Conservation (phyloP, 2,113 vertebrate species). For the Poeciliopsis retropinna region DNA sequence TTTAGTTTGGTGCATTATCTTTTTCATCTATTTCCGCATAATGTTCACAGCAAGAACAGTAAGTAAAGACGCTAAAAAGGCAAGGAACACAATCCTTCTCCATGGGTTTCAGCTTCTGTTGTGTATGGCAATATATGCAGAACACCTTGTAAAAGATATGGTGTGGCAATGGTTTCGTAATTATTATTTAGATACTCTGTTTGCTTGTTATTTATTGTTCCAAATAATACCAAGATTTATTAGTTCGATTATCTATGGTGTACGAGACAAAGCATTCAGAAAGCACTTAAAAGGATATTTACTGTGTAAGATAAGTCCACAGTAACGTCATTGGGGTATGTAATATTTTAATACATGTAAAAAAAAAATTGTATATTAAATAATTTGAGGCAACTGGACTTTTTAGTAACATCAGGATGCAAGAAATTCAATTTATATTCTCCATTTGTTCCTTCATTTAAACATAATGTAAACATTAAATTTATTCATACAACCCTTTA, state of each 20-base stretch:
- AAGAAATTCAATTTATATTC: no score
- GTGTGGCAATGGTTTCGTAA: slow-evolving; percentile 42
- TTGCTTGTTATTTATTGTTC: slow-evolving; percentile 61
- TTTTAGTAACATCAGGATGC: not conserved
- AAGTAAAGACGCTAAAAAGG: slow-evolving; percentile 63
- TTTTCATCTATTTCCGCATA: slow-evolving; percentile 68
- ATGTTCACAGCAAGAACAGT: slow-evolving; percentile 59
- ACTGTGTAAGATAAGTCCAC: slow-evolving; percentile 20
- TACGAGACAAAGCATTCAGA: slow-evolving; percentile 71
- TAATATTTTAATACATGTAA: no score
- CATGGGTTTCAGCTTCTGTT: slow-evolving; percentile 73
- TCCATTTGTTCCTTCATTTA: no score
- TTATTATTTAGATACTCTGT: slow-evolving; percentile 43
- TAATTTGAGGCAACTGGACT: not conserved
- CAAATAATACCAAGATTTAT: slow-evolving; percentile 72
- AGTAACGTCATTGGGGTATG: not conserved
- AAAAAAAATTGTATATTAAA: no score
- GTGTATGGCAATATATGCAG: slow-evolving; percentile 64
- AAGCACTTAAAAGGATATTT: slow-evolving; percentile 65
- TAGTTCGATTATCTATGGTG: slow-evolving; percentile 75
- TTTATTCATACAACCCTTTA: no score
- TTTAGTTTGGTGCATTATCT: slow-evolving; percentile 61
- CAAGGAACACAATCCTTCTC: slow-evolving; percentile 73
- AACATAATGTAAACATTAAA: no score
- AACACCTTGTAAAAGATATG: slow-evolving; percentile 5